Conservation (phyloP, 2,113 vertebrate species). For the Ariopsis seemanni region DNA sequence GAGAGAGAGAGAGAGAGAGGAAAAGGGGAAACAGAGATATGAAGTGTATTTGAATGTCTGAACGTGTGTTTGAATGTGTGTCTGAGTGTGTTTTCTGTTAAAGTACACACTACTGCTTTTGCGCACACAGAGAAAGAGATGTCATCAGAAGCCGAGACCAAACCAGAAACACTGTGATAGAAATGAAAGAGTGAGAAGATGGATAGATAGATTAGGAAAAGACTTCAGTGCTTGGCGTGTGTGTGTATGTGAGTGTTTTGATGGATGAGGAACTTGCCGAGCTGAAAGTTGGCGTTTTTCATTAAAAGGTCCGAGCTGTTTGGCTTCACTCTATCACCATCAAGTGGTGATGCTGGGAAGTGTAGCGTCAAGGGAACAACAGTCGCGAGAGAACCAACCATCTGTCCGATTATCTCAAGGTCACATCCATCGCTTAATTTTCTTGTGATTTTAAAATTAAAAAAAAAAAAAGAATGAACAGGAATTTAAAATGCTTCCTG, state of each 20-base stretch:
- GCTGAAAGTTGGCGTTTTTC: not conserved
- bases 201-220: conserved; percentile 46
- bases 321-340: conserved; percentile 53
- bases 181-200: conserved; percentile 42
- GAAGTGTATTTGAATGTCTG: conserved; percentile 1
- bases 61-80: not conserved
- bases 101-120: conserved; percentile 1
- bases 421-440: not conserved
- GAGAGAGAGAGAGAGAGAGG: not conserved
- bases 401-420: not conserved
- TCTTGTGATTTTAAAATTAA: not conserved
- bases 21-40: not conserved
- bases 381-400: not conserved
- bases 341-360: conserved; percentile 40
- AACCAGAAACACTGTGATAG: not conserved
- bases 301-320: conserved; percentile 1
- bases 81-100: not conserved
- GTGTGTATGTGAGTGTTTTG: conserved; percentile 39
- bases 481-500: not conserved
- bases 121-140: conserved; percentile 9
- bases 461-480: not conserved
- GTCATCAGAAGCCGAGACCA: conserved; percentile 16
- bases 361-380: not conserved
- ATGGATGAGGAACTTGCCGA: conserved; percentile 32
- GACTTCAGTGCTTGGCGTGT: conserved; percentile 24